Evolutionary conservation across 2,888 invertebrate species (phyloP).

Genomic region (Sinopyrophorus schimmeli): DNA sequence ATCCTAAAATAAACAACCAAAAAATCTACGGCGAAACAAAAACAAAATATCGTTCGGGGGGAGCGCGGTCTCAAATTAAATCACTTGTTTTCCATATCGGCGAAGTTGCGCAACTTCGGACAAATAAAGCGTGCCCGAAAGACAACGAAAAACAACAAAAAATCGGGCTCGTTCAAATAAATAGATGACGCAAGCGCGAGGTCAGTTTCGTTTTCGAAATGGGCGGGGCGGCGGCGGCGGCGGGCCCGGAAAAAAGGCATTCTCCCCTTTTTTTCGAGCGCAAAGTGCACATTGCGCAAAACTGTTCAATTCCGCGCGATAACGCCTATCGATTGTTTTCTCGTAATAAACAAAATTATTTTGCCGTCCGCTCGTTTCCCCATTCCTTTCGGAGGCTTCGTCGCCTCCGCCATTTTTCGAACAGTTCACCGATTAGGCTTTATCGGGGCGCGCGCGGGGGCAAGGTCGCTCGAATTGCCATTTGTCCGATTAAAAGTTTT

Average conservation of each 20-base stretch:
- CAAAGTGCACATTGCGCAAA: not conserved
- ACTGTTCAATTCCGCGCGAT: not conserved
- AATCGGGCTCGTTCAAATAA: no score
- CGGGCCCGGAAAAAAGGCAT: not conserved
- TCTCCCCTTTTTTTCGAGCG: not conserved
- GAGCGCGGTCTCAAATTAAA: no score
- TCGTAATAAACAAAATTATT: slow-evolving; percentile 7
- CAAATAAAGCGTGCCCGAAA: no score
- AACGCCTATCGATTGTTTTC: slow-evolving; percentile 4
- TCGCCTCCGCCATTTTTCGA: not conserved
- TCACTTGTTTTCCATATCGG: no score
- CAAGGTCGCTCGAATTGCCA: no score
- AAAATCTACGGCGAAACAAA: no score
- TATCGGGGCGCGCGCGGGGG: no score
- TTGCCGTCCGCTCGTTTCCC: slow-evolving; percentile 2
- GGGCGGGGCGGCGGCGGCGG: not conserved
- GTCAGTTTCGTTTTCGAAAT: slow-evolving; percentile 3
- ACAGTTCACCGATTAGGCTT: no score
- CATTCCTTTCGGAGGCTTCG: not conserved
- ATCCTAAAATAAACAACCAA: no score
- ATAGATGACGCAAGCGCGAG: slow-evolving; percentile 6
- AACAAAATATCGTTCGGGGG: no score
- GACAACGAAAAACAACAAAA: not conserved
- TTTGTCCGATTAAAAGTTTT: no score
- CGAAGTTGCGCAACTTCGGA: no score